Conservation (phyloP, 2,113 vertebrate species). For the Odontophorus gujanensis region DNA sequence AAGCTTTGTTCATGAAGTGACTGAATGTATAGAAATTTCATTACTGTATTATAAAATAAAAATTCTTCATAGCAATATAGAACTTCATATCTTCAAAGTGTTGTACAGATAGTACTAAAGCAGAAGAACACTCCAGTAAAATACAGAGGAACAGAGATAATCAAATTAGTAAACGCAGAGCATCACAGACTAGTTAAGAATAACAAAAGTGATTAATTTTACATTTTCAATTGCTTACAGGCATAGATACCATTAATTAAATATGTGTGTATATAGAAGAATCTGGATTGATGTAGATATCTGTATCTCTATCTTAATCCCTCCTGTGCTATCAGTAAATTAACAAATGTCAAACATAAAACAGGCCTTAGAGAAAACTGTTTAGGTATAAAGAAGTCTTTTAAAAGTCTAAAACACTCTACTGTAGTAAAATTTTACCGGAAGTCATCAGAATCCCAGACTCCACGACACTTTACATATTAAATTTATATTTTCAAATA, state of each 20-base stretch:
- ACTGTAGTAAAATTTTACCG: background rate
- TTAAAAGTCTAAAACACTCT: background rate
- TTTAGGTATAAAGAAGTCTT: background rate
- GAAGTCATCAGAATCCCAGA: background rate
- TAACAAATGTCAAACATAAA: background rate
- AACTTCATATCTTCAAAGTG: background rate
- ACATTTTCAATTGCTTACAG: background rate
- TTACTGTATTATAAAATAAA: background rate
- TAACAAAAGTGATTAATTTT: background rate
- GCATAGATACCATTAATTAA: background rate
- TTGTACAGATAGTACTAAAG: background rate
- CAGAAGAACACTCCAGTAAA: background rate
- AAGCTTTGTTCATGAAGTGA: background rate
- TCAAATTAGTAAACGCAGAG: background rate
- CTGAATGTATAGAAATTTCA: background rate
- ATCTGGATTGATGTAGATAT: background rate
- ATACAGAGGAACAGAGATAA: background rate
- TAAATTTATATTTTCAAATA: fast-evolving
- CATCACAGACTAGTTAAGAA: background rate
- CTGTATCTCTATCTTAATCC: background rate
- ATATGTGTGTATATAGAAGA: background rate
- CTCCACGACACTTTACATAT: background rate
- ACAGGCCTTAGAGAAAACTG: background rate
- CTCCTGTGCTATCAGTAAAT: background rate
- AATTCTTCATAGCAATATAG: background rate